Base-by-base conservation (phyloP, 2,888 invertebrate genomes). In the Meloe dianella region DNA sequence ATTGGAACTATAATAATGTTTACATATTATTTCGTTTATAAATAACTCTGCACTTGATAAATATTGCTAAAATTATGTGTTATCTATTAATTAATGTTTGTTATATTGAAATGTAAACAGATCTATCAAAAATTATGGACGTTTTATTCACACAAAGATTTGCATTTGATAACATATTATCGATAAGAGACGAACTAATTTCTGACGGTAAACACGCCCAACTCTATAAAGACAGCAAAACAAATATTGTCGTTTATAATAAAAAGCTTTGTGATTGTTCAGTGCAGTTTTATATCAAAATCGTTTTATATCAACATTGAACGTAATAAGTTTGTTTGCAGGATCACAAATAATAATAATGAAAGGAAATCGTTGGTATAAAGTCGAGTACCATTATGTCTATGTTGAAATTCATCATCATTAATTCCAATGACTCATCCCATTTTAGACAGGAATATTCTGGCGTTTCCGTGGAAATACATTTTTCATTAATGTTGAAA, bases 211-310 rank as follows among this genome's bases (percentile, higher is more conserved):
- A 41, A n/a, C n/a, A 4, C 4, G 4, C 32, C 3, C 7, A 10
- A 41, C 10, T 6, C 1, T 8, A n/a, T 0, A 7, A 41, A 41
- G 6, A 41, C 0, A n/a, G 17, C 8, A 7, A 17, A 41, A 41
- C 6, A 41, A 41, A 41, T 35, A 41, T 17, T 41, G 17, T n/a
- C 7, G 8, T 41, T 41, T 41, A 41, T 41, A 35, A 35, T 35
- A 41, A n/a, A 41, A 41, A 17, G 41, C 2, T 12, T 17, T 8
- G 38, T 38, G 4, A 38, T n/a, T 38, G n/a, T 41, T 17, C 17
- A 41, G 41, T 41, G 7, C 41, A 17, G 41, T 41, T 41, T n/a
- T n/a, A 41, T 41, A 41, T 41, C n/a, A 41, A 41, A n/a, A 41
- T 41, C 41, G 17, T 41, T 41, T 27, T 38, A 14, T 41, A n/a